Evolutionary conservation across 2,797 vertebrate species (phyloP).

Genomic region (Acanthurus tractus): DNA sequence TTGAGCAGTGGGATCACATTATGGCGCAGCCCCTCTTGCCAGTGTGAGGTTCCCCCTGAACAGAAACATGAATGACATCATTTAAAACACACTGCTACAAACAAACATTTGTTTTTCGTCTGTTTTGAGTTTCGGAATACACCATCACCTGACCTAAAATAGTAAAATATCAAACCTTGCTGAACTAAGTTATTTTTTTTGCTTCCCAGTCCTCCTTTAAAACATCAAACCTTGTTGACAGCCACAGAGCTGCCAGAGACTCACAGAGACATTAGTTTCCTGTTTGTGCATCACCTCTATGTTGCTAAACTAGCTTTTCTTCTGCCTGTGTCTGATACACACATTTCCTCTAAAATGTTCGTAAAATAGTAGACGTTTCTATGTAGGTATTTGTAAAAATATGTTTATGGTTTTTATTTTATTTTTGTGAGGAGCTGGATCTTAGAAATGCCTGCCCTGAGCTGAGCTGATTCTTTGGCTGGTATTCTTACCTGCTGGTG

Average conservation of each 20-base stretch:
- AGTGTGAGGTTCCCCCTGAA: constrained; percentile 81
- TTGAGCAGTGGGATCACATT: constrained; percentile 86
- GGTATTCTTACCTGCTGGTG: constrained; percentile 84
- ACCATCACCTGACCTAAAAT: not conserved
- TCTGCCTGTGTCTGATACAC: not conserved
- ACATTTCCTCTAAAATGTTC: not conserved
- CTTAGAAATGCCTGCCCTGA: not conserved
- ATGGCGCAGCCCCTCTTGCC: constrained; percentile 85
- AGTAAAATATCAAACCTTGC: not conserved
- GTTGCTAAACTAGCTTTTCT: not conserved
- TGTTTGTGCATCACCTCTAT: not conserved
- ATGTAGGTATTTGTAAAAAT: not conserved
- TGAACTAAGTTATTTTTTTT: not conserved
- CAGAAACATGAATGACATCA: not conserved
- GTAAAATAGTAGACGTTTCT: not conserved
- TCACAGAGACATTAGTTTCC: not conserved
- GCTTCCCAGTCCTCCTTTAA: not conserved
- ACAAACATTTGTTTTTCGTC: not conserved
- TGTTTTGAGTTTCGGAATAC: not conserved
- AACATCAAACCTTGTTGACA: not conserved
- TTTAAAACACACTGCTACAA: not conserved
- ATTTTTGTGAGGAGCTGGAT: not conserved
- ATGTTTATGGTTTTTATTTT: not conserved
- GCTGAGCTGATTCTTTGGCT: not conserved
- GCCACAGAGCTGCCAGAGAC: not conserved